A percentile compares a stretch with the other conserved stretches of the same genome.
phyloP scores from a whole-genome alignment of 2,113 vertebrate species.

The Butorides virescens region DNA sequence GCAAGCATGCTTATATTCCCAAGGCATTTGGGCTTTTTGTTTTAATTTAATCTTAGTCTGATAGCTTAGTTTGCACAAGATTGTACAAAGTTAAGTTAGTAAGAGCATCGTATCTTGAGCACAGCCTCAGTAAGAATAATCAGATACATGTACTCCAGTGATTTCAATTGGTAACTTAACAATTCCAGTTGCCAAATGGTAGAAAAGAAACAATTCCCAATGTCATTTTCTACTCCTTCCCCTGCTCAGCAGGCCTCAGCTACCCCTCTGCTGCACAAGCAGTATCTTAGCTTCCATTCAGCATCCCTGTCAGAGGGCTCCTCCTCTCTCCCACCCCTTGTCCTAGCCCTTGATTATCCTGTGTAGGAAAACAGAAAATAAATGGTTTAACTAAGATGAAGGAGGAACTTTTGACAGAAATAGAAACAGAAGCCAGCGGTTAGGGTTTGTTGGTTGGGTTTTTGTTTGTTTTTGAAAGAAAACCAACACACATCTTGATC shows the following conservation, averaged over 20 bases:
- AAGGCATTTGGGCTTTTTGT: not conserved
- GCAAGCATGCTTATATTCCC: not conserved
- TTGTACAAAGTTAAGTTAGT: not conserved
- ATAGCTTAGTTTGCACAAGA: not conserved
- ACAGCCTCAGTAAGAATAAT: not conserved
- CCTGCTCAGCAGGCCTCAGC: not conserved
- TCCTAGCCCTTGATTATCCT: not conserved
- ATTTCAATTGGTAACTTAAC: not conserved
- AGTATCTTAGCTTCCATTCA: not conserved
- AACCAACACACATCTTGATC: not conserved
- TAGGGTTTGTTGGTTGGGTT: not conserved
- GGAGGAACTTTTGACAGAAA: not conserved
- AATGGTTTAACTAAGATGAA: not conserved
- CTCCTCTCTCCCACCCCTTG: not conserved
- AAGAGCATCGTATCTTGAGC: not conserved
- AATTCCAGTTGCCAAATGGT: not conserved
- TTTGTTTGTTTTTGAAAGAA: not conserved
- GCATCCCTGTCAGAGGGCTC: not conserved
- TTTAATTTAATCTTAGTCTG: not conserved
- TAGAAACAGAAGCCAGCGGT: not conserved
- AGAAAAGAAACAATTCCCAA: not conserved
- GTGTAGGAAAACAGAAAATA: not conserved
- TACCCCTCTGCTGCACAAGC: not conserved
- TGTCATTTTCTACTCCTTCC: not conserved
- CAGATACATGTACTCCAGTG: fast-evolving